phyloP scores from a whole-genome alignment of 2,888 invertebrate genomes.

The Osedax frankpressi region DNA sequence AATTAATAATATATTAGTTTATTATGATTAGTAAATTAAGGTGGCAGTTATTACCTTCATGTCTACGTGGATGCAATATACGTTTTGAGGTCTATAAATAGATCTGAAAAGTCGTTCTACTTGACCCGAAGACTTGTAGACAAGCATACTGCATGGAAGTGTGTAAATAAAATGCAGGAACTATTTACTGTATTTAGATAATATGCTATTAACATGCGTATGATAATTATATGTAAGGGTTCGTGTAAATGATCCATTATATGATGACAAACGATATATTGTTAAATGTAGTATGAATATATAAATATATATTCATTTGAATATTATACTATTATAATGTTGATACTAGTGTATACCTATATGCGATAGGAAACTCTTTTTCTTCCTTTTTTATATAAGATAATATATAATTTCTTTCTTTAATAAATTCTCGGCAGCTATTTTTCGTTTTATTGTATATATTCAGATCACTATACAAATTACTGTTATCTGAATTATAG shows the following conservation, averaged over 20 bases:
- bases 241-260: not conserved
- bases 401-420: not conserved
- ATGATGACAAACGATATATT: no score
- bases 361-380: not conserved
- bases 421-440: not conserved
- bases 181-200: no score
- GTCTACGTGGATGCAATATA: constrained; percentile 12
- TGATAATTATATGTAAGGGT: not conserved
- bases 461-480: not conserved
- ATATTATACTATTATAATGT: not conserved
- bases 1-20: not conserved
- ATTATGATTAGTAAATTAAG: no score
- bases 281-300: no score
- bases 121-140: not conserved
- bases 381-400: not conserved
- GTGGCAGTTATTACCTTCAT: not conserved
- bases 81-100: constrained; percentile 8
- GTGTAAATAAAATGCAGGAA: no score
- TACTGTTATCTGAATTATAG: not conserved
- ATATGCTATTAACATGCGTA: not conserved
- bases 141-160: not conserved
- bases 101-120: constrained; percentile 6
- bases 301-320: not conserved
- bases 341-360: not conserved
- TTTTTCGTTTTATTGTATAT: not conserved